Evolutionary conservation across 1,140 invertebrate species (phyloP), one percentile per base, ranked within the genome.

Genomic region (Drosophila pallidifrons): DNA sequence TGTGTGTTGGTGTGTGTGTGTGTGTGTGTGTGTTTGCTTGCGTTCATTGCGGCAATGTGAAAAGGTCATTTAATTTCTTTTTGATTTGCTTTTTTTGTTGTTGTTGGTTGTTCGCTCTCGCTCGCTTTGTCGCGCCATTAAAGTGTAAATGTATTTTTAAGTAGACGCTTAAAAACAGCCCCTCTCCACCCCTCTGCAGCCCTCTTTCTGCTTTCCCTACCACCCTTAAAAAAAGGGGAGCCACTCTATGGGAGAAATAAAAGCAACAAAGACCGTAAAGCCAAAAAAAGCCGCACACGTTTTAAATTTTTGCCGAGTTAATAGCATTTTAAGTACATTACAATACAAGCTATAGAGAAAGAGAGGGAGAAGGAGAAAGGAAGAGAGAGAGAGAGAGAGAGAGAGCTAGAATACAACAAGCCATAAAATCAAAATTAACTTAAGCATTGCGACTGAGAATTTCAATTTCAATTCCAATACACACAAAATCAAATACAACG

Each of bases 141-240:
- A 90, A 90, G 85, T 89, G 85, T 89, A 89, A 89, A 89, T 89
- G 85, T 89, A 89, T 90, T 89, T 89, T 89, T 89, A 89, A 89
- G 85, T 89, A 85, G 83, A 78, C 77, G 75, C 67, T 61, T 60
- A 75, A 69, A 74, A 77, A 38, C 38, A 64, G 20, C 1, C 20
- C 25, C 30, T 5, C 7, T 7, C 8, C 43, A 15, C 4, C 20
- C 20, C 11, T 11, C 35, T 1, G 10, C 10, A 16, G 2, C 8
- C 8, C 10, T 25, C 20, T 4, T 20, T 3, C 2, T 20, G 20
- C 20, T 4, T 25, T 3, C 20, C 2, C 20, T 25, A 25, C 20
- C 20, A 25, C 20, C 20, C 20, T 4, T 4, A 25, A 1, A 73
- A 63, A 64, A 68, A 63, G 20, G 10, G 38, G 47, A 30, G 46